Conservation (phyloP, 2,888 invertebrate species). For the Meliscaeva auricollis region DNA sequence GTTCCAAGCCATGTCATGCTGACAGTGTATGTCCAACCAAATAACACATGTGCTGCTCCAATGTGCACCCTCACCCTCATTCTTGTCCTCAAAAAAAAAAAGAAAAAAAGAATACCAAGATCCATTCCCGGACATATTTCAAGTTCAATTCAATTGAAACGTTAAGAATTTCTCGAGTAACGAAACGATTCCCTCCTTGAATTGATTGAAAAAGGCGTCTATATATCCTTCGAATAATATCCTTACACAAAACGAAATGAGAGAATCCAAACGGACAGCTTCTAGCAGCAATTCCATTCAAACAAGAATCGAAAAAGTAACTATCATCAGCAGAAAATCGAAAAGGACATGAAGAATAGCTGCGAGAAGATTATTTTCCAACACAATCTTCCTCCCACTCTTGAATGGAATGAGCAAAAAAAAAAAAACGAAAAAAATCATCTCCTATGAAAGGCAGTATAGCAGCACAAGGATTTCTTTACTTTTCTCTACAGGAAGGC, state of each 20-base stretch:
- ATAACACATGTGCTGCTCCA: constrained; percentile 46
- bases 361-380: constrained; percentile 72
- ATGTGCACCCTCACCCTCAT: not conserved
- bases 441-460: constrained; percentile 27
- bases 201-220: constrained; percentile 73
- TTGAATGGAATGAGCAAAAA: not conserved
- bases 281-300: constrained; percentile 69
- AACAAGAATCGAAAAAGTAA: constrained; percentile 76
- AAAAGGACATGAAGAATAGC: constrained; percentile 75
- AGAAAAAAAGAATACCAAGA: constrained; percentile 17
- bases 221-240: constrained; percentile 55
- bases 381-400: constrained; percentile 32
- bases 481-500: constrained; percentile 24
- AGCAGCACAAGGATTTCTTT: constrained; percentile 25
- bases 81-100: not conserved
- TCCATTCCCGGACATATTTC: constrained; percentile 53
- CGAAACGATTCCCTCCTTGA: constrained; percentile 66
- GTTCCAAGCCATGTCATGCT: constrained; percentile 38
- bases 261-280: constrained; percentile 70
- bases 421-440: constrained; percentile 12
- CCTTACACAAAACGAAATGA: constrained; percentile 35
- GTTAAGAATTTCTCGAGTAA: constrained; percentile 63
- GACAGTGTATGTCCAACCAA: constrained; percentile 48
- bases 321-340: constrained; percentile 76
- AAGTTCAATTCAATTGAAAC: constrained; percentile 72